Evolutionary conservation across 2,113 vertebrate species (phyloP).

Genomic region (Copsychus sechellarum): DNA sequence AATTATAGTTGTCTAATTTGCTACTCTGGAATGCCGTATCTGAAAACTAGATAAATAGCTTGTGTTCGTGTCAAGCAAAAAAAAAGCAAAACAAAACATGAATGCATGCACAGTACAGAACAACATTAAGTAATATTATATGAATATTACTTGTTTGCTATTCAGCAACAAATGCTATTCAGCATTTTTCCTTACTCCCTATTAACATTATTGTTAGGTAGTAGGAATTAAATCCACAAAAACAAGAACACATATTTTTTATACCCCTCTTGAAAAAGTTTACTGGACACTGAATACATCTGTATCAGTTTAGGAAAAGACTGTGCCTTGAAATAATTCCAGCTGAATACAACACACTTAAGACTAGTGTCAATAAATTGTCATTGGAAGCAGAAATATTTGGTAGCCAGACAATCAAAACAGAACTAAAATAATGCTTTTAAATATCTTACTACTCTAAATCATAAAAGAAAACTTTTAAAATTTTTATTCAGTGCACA

Average conservation of each 20-base stretch:
- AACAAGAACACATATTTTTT: neutral
- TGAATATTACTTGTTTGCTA: neutral
- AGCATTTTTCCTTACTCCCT: neutral
- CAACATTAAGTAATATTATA: neutral
- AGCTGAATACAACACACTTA: neutral
- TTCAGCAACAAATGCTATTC: neutral
- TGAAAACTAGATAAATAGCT: neutral
- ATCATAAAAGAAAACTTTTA: neutral
- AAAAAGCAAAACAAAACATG: neutral
- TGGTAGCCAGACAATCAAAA: neutral
- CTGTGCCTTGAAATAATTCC: neutral
- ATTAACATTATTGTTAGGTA: neutral
- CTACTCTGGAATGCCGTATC: slow-evolving; percentile 16
- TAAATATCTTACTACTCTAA: neutral
- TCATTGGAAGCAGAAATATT: neutral
- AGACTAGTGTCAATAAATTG: neutral
- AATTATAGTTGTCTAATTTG: neutral
- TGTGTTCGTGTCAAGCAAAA: neutral
- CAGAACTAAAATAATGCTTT: neutral
- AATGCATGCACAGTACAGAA: slow-evolving; percentile 28
- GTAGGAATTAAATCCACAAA: neutral
- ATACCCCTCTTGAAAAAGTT: neutral
- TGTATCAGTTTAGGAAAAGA: neutral
- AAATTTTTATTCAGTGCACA: neutral
- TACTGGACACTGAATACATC: neutral